These are phyloP conservation scores for Cylas formicarius DNA, from an alignment of 1,140 invertebrate genomes.

Conservation along the genomic window DNA sequence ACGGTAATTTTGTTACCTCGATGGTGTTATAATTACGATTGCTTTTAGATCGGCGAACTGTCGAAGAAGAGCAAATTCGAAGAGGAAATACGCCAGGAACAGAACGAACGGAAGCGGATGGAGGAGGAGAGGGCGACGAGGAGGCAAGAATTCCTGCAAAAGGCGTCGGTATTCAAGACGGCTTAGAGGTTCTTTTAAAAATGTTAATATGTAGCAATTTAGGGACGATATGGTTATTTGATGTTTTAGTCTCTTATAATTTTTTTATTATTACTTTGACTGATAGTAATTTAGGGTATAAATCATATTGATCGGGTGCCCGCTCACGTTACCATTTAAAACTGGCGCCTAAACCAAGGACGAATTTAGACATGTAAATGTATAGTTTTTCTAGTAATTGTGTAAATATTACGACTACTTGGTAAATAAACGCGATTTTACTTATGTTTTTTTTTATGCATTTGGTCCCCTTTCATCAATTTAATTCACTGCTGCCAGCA, in stretches of 20 bases:
- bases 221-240: conserved; percentile 11
- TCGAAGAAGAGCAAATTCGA: conserved; percentile 76
- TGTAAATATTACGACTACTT: too few relatives aligned
- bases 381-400: too few relatives aligned
- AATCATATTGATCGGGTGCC: too few relatives aligned
- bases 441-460: too few relatives aligned
- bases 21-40: conserved; percentile 1
- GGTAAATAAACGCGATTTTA: too few relatives aligned
- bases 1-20: not conserved
- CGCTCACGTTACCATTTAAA: too few relatives aligned
- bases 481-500: too few relatives aligned
- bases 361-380: too few relatives aligned
- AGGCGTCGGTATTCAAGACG: conserved; percentile 65
- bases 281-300: not conserved
- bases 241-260: not conserved
- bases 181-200: conserved; percentile 13
- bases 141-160: conserved; percentile 72
- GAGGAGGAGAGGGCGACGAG: conserved; percentile 71
- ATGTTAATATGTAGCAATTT: conserved; percentile 4
- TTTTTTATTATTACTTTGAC: not conserved
- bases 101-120: conserved; percentile 71
- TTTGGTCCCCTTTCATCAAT: too few relatives aligned
- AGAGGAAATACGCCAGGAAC: conserved; percentile 77
- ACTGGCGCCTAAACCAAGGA: too few relatives aligned
- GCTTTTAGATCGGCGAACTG: conserved; percentile 69